These are phyloP conservation scores for roundworm (Caenorhabditis elegans) DNA, from an alignment of 1,140 invertebrate genomes.

Conservation along the genomic window WBcel235 BX284602.5:6598501-6599000, in stretches of 20 bases:
- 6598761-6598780: constrained; percentile 29
- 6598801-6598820: constrained; percentile 28
- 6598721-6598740: constrained; percentile 28
- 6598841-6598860: constrained; percentile 13
- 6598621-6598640: constrained; percentile 10
- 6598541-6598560: background rate
- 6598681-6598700: constrained; percentile 25
- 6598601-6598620: constrained; percentile 12
- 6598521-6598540: constrained; percentile 5
- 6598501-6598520: background rate
- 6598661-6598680: constrained; percentile 40
- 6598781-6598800: constrained; percentile 23
- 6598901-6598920: constrained; percentile 19
- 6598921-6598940: constrained; percentile 16
- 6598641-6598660: constrained; percentile 37
- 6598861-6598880: background rate
- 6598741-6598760: constrained; percentile 34
- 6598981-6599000: background rate
- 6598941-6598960: constrained; percentile 39
- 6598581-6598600: constrained; percentile 16
- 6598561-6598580: constrained; percentile 37
- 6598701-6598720: constrained; percentile 19
- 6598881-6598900: background rate
- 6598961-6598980: background rate
- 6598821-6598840: constrained; percentile 1